These are phyloP conservation scores for Moxostoma hubbsi DNA, from an alignment of 2,797 vertebrate species.

Conservation along the genomic window DNA sequence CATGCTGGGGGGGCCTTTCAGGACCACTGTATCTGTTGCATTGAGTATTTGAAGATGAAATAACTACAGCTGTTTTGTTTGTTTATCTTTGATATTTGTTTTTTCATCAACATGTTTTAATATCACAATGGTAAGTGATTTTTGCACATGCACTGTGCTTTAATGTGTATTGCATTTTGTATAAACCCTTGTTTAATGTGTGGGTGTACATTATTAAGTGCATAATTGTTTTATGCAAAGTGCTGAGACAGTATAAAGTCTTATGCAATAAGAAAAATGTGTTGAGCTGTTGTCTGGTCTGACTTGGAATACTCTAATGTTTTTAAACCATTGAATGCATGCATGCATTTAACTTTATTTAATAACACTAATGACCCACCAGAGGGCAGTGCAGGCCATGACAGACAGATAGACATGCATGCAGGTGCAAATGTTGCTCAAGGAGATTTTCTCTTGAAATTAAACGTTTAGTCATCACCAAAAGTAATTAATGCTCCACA, in stretches of 20 bases:
- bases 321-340: not conserved
- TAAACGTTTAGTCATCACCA: not conserved
- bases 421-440: not conserved
- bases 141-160: conserved; percentile 11
- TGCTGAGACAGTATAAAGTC: conserved; percentile 20
- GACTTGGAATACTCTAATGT: too few relatives aligned
- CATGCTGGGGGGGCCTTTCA: not conserved
- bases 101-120: not conserved
- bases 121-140: not conserved
- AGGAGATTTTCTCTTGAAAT: not conserved
- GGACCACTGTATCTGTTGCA: not conserved
- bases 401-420: too few relatives aligned
- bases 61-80: not conserved
- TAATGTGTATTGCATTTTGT: conserved; percentile 9
- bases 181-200: not conserved
- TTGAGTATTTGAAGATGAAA: not conserved
- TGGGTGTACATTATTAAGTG: conserved; percentile 21
- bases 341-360: not conserved
- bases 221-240: conserved; percentile 25
- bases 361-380: not conserved
- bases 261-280: conserved; percentile 11
- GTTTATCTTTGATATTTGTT: not conserved
- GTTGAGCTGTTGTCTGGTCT: not conserved
- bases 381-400: not conserved
- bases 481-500: not conserved